Evolutionary conservation across 2,113 vertebrate species (phyloP).

Genomic region (Agapornis roseicollis): DNA sequence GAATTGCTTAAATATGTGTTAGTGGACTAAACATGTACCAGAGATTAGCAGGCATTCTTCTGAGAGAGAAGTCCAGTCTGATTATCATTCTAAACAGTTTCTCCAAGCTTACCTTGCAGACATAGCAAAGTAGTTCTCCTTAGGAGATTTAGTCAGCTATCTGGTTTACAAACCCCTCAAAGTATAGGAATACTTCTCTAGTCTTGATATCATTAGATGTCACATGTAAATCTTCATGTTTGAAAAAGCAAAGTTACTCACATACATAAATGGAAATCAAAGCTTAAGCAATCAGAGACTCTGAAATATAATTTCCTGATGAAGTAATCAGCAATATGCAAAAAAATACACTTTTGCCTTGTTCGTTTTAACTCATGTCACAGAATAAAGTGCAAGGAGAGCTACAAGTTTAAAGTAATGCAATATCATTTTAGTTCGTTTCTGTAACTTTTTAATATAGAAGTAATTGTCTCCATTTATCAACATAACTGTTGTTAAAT

Average conservation of each 20-base stretch:
- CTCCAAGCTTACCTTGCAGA: background rate
- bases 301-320: background rate
- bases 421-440: background rate
- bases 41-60: background rate
- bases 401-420: background rate
- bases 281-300: background rate
- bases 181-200: background rate
- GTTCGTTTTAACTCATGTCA: background rate
- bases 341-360: background rate
- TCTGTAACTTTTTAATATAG: constrained; percentile 6
- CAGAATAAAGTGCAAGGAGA: background rate
- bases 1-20: background rate
- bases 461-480: constrained; percentile 21
- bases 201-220: background rate
- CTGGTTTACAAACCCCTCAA: background rate
- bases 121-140: background rate
- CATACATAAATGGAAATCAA: background rate
- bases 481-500: constrained; percentile 27
- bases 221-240: background rate
- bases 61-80: background rate
- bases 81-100: background rate
- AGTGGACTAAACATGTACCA: background rate
- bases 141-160: background rate
- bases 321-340: background rate
- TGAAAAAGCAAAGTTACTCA: background rate